Evolutionary conservation across 2,797 vertebrate genomes (phyloP).

Genomic region (Alectoris magna): DNA sequence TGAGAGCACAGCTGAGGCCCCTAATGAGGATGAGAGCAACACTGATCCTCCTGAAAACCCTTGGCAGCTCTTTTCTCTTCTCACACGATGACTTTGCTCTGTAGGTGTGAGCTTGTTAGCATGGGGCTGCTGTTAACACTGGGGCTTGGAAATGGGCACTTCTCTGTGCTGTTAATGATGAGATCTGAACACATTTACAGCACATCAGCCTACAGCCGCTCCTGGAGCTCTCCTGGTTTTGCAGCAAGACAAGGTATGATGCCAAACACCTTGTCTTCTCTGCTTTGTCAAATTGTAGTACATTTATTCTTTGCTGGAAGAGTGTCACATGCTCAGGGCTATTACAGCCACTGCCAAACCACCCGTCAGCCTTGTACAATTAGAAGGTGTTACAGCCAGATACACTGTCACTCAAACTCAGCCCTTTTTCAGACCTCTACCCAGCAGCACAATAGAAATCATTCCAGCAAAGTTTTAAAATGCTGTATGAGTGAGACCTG

Average conservation of each 20-base stretch:
- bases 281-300: background rate
- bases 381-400: background rate
- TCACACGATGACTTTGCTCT: background rate
- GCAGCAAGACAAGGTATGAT: background rate
- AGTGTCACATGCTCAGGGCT: background rate
- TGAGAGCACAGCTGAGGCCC: background rate
- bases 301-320: background rate
- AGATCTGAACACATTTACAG: background rate
- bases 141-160: background rate
- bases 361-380: background rate
- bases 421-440: background rate
- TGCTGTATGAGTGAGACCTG: background rate
- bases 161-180: background rate
- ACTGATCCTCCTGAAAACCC: background rate
- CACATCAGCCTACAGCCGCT: background rate
- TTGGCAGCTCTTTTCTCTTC: background rate
- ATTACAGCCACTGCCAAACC: constrained; percentile 8
- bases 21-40: background rate
- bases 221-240: background rate
- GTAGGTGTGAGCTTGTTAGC: background rate
- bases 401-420: constrained; percentile 11
- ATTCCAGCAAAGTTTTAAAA: constrained; percentile 2
- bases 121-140: background rate
- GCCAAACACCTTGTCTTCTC: background rate
- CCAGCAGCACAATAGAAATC: background rate